Evolutionary conservation across 2,797 vertebrate species (phyloP).

Genomic region (Simalia tracyae): DNA sequence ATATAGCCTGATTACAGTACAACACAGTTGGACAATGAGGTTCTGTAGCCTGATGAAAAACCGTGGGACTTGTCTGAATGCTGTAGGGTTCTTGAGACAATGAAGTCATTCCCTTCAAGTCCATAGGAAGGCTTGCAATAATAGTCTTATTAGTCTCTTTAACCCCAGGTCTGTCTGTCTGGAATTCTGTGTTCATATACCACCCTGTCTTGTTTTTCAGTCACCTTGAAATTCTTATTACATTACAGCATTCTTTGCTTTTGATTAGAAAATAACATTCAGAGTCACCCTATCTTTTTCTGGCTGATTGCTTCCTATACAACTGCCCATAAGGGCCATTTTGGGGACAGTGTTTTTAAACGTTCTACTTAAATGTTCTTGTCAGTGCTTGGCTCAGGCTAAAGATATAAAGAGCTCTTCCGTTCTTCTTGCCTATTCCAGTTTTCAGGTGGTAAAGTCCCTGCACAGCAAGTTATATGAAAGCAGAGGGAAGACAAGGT

Average conservation of each 20-base stretch:
- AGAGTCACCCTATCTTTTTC: not conserved
- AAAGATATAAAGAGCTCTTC: not conserved
- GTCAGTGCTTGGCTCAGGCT: no score
- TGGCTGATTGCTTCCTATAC: not conserved
- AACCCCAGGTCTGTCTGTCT: not conserved
- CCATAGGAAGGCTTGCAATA: not conserved
- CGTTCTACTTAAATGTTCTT: not conserved
- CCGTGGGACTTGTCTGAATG: not conserved
- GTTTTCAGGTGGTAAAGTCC: constrained; percentile 87
- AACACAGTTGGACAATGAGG: not conserved
- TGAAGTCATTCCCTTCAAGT: not conserved
- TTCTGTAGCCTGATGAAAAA: not conserved
- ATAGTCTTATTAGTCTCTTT: not conserved
- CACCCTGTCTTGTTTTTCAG: not conserved
- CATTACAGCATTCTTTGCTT: not conserved
- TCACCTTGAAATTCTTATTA: not conserved
- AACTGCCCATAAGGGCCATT: not conserved
- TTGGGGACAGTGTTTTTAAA: not conserved
- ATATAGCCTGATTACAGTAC: not conserved
- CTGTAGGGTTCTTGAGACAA: not conserved
- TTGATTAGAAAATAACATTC: not conserved
- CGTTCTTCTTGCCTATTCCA: constrained; percentile 42
- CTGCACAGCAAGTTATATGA: constrained; percentile 85
- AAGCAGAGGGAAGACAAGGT: constrained; percentile 85
- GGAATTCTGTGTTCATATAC: not conserved